phyloP scores from a whole-genome alignment of 1,140 invertebrate species.

The Pinna nobilis region DNA sequence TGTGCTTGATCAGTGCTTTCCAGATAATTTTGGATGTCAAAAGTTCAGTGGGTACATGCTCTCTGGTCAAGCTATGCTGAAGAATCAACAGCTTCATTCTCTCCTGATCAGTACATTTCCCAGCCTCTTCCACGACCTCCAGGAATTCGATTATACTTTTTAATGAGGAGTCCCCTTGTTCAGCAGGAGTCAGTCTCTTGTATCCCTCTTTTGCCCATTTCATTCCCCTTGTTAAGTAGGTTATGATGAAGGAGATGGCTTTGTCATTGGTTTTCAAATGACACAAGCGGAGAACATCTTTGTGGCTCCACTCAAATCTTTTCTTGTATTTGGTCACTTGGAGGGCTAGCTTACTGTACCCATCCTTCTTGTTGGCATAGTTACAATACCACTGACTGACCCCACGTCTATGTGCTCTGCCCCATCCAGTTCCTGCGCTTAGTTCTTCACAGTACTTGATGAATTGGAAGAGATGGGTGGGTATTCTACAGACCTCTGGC shows the following conservation, averaged over 20 bases:
- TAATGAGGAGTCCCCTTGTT: slow-evolving; percentile 40
- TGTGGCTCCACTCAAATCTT: slow-evolving; percentile 82
- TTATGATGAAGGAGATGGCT: slow-evolving; percentile 47
- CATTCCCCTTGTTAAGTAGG: slow-evolving; percentile 65
- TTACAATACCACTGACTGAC: slow-evolving; percentile 79
- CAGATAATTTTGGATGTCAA: slow-evolving; percentile 81
- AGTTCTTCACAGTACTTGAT: slow-evolving; percentile 61
- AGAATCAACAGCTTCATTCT: slow-evolving; percentile 76
- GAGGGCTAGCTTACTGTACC: slow-evolving; percentile 79
- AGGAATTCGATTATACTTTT: slow-evolving; percentile 78
- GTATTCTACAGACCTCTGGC: slow-evolving; percentile 71
- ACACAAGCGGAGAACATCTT: slow-evolving; percentile 81
- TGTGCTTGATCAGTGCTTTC: slow-evolving; percentile 79
- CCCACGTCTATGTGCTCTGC: slow-evolving; percentile 79
- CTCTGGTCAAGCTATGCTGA: slow-evolving; percentile 77
- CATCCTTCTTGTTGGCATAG: slow-evolving; percentile 64
- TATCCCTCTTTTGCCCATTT: slow-evolving; percentile 67
- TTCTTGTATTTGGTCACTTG: slow-evolving; percentile 80
- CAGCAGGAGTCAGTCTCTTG: background rate
- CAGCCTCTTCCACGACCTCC: slow-evolving; percentile 78
- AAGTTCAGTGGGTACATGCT: slow-evolving; percentile 82
- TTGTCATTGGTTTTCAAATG: slow-evolving; percentile 76
- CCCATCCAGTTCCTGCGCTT: slow-evolving; percentile 76
- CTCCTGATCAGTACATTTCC: slow-evolving; percentile 78
- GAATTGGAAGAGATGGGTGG: slow-evolving; percentile 74